Conservation (phyloP, 1,140 invertebrate species). For the Platorchestia sp. region DNA sequence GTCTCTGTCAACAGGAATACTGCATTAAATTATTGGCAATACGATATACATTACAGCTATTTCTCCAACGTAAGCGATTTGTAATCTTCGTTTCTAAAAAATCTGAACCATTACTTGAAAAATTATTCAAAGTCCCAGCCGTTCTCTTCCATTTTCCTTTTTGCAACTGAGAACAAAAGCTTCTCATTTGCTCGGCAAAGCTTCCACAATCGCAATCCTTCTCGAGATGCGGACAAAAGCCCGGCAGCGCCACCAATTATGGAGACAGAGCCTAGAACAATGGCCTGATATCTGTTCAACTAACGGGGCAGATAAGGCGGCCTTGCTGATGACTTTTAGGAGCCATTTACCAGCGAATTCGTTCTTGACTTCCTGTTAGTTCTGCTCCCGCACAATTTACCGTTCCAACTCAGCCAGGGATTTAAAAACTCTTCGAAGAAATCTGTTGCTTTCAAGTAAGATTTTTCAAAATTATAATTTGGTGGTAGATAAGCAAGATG, state of each 20-base stretch:
- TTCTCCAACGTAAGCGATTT: neutral
- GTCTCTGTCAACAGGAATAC: too few species aligned
- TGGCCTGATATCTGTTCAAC: conserved; percentile 30
- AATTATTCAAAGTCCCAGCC: neutral
- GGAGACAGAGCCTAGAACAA: conserved; percentile 13
- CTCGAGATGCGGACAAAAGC: conserved; percentile 22
- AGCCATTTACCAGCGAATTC: neutral
- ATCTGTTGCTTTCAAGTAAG: neutral
- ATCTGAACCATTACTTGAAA: neutral
- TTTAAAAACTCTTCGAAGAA: neutral
- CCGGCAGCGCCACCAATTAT: neutral
- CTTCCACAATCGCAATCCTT: conserved; percentile 29
- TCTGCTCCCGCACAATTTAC: neutral
- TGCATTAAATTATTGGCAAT: neutral
- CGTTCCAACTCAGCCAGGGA: neutral
- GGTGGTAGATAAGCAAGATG: neutral
- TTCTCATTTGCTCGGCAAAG: conserved; percentile 20
- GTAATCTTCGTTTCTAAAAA: neutral
- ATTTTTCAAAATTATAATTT: neutral
- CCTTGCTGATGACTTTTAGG: conserved; percentile 9
- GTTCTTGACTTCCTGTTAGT: neutral
- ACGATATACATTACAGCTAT: neutral
- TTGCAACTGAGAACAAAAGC: neutral
- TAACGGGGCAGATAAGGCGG: neutral
- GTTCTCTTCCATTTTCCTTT: neutral